A percentile compares a stretch with the other conserved stretches of the same genome.
These are phyloP conservation scores for Phodopus roborovskii DNA, from an alignment of 2,113 vertebrate species.

Conservation along the genomic window DNA sequence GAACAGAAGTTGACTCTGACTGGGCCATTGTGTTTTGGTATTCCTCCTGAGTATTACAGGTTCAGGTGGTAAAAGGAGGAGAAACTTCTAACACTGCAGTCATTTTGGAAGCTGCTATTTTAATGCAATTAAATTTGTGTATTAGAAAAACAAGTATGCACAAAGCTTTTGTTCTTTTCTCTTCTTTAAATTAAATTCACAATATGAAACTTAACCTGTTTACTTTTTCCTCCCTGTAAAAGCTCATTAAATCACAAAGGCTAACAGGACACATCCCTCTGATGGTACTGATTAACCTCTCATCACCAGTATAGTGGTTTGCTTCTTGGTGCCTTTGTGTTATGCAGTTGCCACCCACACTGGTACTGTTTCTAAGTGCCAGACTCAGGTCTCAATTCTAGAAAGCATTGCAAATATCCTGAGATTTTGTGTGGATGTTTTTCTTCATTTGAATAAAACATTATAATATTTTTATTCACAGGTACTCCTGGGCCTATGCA, in stretches of 20 bases:
- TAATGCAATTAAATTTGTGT: conserved; percentile 8
- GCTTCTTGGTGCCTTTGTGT: neutral
- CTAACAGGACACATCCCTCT: neutral
- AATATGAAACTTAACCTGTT: neutral
- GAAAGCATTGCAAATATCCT: conserved; percentile 16
- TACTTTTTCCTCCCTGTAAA: neutral
- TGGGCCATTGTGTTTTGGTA: neutral
- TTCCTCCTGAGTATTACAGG: neutral
- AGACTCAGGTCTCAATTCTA: conserved; percentile 24
- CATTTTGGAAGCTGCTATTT: neutral
- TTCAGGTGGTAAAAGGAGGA: neutral
- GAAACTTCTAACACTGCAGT: neutral
- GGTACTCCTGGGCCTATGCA: neutral
- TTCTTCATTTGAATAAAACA: conserved; percentile 65
- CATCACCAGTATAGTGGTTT: neutral
- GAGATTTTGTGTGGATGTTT: neutral
- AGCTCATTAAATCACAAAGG: conserved; percentile 32
- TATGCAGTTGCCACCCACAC: neutral
- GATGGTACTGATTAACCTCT: conserved; percentile 34
- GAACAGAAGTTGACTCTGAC: neutral
- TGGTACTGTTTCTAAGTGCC: conserved; percentile 28
- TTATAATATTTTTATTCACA: conserved; percentile 14
- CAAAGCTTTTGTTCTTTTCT: neutral
- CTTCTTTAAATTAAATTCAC: conserved; percentile 44
- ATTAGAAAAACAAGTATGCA: neutral